Percentiles rank a stretch among this genome's conserved stretches.
phyloP scores from a whole-genome alignment of 1,140 invertebrate genomes.

The Drosophila obscura region DNA sequence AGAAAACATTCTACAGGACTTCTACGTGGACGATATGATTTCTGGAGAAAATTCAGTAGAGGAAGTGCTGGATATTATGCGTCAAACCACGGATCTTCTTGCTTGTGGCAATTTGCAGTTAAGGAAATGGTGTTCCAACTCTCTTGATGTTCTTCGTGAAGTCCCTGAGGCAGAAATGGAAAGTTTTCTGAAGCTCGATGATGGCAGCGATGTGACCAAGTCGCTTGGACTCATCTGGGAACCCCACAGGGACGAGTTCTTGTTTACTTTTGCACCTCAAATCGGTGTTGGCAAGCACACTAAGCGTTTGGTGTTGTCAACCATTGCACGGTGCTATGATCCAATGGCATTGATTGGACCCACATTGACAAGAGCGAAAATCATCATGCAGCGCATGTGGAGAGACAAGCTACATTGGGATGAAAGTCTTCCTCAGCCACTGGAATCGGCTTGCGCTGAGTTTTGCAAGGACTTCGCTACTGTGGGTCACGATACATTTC shows the following conservation, averaged over 20 bases:
- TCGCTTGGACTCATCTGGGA: background rate
- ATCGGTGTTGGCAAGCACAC: background rate
- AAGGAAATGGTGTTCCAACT: constrained; percentile 45
- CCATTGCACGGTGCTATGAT: background rate
- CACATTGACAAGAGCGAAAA: background rate
- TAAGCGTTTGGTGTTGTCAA: background rate
- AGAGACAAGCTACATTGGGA: background rate
- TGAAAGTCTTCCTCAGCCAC: background rate
- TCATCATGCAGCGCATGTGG: background rate
- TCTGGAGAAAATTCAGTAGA: too few relatives aligned
- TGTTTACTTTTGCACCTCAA: background rate
- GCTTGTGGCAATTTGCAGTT: too few relatives aligned
- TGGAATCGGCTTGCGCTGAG: too few relatives aligned
- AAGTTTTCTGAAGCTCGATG: background rate
- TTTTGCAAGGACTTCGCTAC: too few relatives aligned
- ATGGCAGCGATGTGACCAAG: constrained; percentile 2
- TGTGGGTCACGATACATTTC: too few relatives aligned
- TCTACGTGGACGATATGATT: too few relatives aligned
- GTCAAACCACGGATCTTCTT: too few relatives aligned
- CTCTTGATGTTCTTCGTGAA: too few relatives aligned
- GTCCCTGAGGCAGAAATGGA: constrained; percentile 36
- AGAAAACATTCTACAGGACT: too few relatives aligned
- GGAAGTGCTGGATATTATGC: too few relatives aligned
- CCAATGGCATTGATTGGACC: background rate
- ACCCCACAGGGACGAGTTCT: too few relatives aligned